These are phyloP conservation scores for Luffia ferchaultella DNA, from an alignment of 2,888 invertebrate genomes.

Conservation along the genomic window DNA sequence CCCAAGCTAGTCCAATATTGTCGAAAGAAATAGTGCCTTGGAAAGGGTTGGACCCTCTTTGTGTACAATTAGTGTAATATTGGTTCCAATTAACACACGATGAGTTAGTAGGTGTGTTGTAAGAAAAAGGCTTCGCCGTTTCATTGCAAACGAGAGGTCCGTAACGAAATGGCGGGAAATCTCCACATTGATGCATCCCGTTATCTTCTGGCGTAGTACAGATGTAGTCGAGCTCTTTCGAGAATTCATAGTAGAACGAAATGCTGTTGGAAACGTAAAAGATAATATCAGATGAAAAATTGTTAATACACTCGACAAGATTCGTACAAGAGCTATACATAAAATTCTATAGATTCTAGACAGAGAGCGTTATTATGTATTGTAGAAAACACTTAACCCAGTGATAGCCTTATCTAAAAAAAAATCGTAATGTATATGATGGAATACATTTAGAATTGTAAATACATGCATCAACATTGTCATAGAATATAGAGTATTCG, in stretches of 20 bases:
- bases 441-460: no score
- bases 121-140: conserved; percentile 68
- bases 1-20: conserved; percentile 99
- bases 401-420: no score
- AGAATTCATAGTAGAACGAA: conserved; percentile 87
- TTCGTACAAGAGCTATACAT: not conserved
- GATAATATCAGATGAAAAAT: not conserved
- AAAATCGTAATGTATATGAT: no score
- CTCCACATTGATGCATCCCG: conserved; percentile 91
- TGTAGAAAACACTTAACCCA: not conserved
- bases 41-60: conserved; percentile 95
- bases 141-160: conserved; percentile 81
- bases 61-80: conserved; percentile 95
- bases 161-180: conserved; percentile 81
- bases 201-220: conserved; percentile 92
- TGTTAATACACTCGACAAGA: not conserved
- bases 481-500: no score
- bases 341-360: not conserved
- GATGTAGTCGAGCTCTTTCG: conserved; percentile 94
- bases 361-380: not conserved
- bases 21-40: conserved; percentile 99
- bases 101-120: conserved; percentile 71
- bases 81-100: conserved; percentile 99
- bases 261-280: conserved; percentile 47
- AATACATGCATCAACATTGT: no score